Base-by-base conservation (phyloP, 2,113 vertebrate species). In the Anas platyrhynchos region DNA sequence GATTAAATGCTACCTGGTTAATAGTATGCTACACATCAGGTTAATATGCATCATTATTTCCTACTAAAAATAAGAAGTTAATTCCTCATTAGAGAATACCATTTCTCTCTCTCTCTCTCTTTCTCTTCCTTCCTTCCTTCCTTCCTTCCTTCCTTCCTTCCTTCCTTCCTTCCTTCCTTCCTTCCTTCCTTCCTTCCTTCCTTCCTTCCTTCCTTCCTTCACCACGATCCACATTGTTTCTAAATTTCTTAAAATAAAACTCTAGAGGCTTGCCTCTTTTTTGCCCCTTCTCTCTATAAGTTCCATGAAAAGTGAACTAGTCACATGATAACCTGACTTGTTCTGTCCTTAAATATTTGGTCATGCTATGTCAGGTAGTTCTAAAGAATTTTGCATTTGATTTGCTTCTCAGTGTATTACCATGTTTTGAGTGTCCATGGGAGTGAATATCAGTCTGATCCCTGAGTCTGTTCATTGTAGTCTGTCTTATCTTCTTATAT, bases 1-100 rank as follows among this genome's bases (percentile, higher is more conserved):
- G 1, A 6, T 83, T 56, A 71, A 25, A 38, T 88, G 34, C 23
- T 56, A 34, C 20, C 29, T 59, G 13, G 13, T 83, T 76, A 73
- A 6, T 83, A 54, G 65, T 25, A 38, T 88, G 34, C 21, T 56
- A 77, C 3, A 9, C 7, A 67, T 89, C 54, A n/a, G 6, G 36
- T 62, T 94, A 38, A 32, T 63, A 77, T 92, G 32, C 31, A 46
- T 52, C 6, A 46, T 76, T 85, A 38, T 71, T 11, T 55, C 38
- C 20, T 65, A 36, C n/a, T 91, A 88, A 93, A 95, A 96, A 79
- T 88, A 15, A 85, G 31, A 84, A 67, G 11, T 59, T 83, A 81
- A 59, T 63, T 86, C 31, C 29, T 72, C 31, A 72, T 83, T 76
- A 59, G 17, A 32, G 4, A 74, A 61, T 41, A 61, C 20, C 5